Evolutionary conservation across 2,888 invertebrate genomes (phyloP).

Genomic region (Sarcophaga caerulescens): DNA sequence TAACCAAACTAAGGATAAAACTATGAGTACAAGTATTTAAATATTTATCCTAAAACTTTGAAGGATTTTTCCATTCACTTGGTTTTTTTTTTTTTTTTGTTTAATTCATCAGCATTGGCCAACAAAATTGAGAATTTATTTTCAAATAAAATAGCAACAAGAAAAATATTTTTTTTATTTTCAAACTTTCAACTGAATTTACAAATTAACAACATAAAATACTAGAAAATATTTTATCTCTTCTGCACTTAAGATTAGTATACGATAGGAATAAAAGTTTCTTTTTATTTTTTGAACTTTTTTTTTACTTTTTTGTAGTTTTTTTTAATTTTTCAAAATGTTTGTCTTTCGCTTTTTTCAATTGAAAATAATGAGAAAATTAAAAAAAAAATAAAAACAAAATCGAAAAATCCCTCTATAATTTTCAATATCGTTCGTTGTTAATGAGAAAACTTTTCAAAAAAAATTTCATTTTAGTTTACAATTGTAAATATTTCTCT

Average conservation of each 20-base stretch:
- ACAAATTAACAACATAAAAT: conserved; percentile 31
- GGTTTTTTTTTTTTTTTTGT: neutral
- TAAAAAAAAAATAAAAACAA: no score
- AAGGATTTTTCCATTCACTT: conserved; percentile 4
- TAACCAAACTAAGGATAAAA: conserved; percentile 16
- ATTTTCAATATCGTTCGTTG: conserved; percentile 47
- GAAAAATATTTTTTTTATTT: neutral
- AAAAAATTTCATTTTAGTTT: conserved; percentile 30
- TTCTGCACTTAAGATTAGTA: neutral
- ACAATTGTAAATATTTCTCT: neutral
- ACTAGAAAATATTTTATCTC: neutral
- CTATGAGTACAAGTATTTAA: conserved; percentile 40
- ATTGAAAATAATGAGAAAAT: conserved; percentile 6
- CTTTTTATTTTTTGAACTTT: neutral
- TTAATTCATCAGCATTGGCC: conserved; percentile 3
- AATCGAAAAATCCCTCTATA: conserved; percentile 13
- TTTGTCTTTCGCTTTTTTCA: conserved; percentile 8
- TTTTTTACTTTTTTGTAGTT: neutral
- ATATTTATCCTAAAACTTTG: conserved; percentile 49
- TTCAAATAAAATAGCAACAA: conserved; percentile 4
- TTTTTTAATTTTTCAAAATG: neutral
- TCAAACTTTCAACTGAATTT: conserved; percentile 7
- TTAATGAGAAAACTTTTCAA: conserved; percentile 62
- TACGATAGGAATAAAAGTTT: neutral
- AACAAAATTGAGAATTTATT: conserved; percentile 12